A percentile compares a stretch with the other conserved stretches of the same genome.
Evolutionary conservation across 2,113 vertebrate genomes (phyloP).

Genomic region (Hypanus sabinus): DNA sequence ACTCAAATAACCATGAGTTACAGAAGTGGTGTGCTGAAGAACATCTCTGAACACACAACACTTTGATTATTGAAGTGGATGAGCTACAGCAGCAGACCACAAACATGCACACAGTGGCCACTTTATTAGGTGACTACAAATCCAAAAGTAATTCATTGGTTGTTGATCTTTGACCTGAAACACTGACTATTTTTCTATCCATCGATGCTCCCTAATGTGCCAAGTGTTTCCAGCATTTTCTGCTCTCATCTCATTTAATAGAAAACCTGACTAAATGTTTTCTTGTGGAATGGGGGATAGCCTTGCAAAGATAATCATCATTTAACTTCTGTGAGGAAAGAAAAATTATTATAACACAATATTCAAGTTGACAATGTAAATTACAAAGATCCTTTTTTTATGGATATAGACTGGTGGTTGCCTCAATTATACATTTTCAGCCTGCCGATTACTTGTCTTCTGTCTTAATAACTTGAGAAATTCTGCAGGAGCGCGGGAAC

Average conservation of each 20-base stretch:
- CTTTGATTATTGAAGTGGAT: no score
- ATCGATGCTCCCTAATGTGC: no score
- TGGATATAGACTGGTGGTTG: not conserved
- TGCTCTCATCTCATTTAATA: no score
- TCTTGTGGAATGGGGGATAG: not conserved
- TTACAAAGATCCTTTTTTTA: not conserved
- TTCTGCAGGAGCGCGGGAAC: not conserved
- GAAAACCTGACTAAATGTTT: no score
- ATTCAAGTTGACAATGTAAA: not conserved
- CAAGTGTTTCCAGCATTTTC: no score
- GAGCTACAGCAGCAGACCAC: no score
- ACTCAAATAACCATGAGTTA: no score
- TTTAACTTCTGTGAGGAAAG: not conserved
- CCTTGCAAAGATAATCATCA: not conserved
- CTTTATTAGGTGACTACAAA: no score
- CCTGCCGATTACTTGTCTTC: not conserved
- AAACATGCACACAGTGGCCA: no score
- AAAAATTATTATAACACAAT: not conserved
- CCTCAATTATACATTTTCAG: not conserved
- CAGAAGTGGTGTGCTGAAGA: no score
- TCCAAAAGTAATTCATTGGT: not conserved
- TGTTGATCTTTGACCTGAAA: not conserved
- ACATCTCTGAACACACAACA: no score
- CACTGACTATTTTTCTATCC: no score
- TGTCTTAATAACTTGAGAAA: not conserved